Base-by-base conservation (phyloP, 2,113 vertebrate species). In the Pongo abelii region DNA sequence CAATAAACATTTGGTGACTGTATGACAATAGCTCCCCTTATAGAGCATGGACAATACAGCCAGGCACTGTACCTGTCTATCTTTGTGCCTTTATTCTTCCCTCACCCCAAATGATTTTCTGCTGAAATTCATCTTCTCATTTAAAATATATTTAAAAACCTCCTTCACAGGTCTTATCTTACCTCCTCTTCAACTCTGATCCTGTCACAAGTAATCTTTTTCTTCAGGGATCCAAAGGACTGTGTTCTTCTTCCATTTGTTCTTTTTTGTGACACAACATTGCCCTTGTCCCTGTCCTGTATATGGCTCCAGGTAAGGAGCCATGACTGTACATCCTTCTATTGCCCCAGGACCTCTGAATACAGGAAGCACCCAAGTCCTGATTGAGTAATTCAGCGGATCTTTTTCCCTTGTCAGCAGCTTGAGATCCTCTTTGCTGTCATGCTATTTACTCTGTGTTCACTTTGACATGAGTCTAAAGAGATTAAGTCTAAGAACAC, bases 391-490 rank as follows among this genome's bases (percentile, higher is more conserved):
- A 75, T 64, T 78, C 84, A 55, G 14, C 55, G 9, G 20, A 32
- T 50, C 35, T 67, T 94, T 67, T 94, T 25, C 30, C 20, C 6
- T 91, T 74, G 38, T 84, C 32, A 61, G 64, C 79, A 94, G 5
- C 79, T 87, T 40, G 84, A 86, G 35, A 38, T 77, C 81, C 74
- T 83, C 35, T 86, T 93, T 89, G 61, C 8, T 67, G 3, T 89
- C 17, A 52, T 77, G 84, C 59, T 83, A 10, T 50, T 84, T 61
- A 25, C 70, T 52, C 3, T n/a, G 5, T 64, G 17, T 94, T 93
- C 70, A 59, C 83, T 96, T 87, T 67, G 35, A 83, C 91, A 78
- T 91, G 52, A 84, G 32, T 67, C 84, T 77, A 83, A 86, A 35
- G 57, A 92, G 85, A 40, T 46, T 40, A 78, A 77, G 40, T 57